Evolutionary conservation across 2,888 invertebrate genomes (phyloP).

Genomic region (Aphidius colemani): DNA sequence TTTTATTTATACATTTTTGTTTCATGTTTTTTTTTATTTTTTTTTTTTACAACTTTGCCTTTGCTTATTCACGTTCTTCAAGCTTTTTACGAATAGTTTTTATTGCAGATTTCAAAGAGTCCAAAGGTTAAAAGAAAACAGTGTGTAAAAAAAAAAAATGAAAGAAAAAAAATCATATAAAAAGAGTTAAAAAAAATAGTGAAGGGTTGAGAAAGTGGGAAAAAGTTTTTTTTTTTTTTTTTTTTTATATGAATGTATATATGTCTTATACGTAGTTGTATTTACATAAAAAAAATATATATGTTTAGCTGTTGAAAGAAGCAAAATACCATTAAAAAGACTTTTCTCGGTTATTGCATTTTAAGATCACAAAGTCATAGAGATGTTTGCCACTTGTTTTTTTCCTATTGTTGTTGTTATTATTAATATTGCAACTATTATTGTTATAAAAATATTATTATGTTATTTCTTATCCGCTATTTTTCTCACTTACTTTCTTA

Average conservation of each 20-base stretch:
- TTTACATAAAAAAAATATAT: constrained; percentile 4
- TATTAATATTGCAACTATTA: background rate
- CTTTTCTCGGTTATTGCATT: constrained; percentile 46
- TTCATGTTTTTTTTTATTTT: constrained; percentile 9
- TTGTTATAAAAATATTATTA: too few species aligned
- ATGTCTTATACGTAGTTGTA: background rate
- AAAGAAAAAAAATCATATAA: constrained; percentile 23
- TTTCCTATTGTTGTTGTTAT: constrained; percentile 15
- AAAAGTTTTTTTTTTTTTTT: background rate
- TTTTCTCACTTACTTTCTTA: constrained; percentile 13
- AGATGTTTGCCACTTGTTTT: constrained; percentile 33
- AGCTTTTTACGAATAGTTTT: constrained; percentile 25
- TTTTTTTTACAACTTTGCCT: constrained; percentile 19
- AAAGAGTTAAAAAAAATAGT: constrained; percentile 26
- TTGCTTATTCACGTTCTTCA: background rate
- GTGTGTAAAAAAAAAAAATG: constrained; percentile 29
- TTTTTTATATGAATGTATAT: background rate
- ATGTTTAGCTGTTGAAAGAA: constrained; percentile 5
- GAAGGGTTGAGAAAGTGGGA: constrained; percentile 9
- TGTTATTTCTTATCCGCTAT: background rate
- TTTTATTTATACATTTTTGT: background rate
- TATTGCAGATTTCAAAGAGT: constrained; percentile 41
- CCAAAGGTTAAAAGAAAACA: constrained; percentile 1
- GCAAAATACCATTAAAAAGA: constrained; percentile 24
- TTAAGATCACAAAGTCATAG: constrained; percentile 38